These are phyloP conservation scores for Crambe crambe DNA, from an alignment of 37 sponge, comb jelly and placozoan genomes.

Conservation along the genomic window DNA sequence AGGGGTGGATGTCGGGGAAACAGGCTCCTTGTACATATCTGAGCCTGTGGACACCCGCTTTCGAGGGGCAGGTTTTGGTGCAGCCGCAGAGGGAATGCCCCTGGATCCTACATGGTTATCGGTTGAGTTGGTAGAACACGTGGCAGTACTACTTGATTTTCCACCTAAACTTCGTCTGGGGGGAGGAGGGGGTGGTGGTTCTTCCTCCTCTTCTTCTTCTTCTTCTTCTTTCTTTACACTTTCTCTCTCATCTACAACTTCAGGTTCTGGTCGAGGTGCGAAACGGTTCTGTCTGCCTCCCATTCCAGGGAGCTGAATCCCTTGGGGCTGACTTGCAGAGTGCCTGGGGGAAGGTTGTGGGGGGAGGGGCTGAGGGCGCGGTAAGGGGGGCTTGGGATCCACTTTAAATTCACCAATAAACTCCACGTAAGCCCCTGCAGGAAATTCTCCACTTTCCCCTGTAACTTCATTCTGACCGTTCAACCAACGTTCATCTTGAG, in stretches of 20 bases:
- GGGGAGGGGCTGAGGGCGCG: background rate
- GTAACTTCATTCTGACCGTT: conserved; percentile 55
- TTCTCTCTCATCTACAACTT: background rate
- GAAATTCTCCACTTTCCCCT: conserved; percentile 67
- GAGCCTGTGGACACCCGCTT: background rate
- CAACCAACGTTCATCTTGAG: conserved; percentile 61
- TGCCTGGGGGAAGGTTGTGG: conserved; percentile 1
- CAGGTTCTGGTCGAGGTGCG: background rate
- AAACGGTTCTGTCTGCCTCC: background rate
- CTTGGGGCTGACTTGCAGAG: background rate
- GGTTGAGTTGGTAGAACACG: no score
- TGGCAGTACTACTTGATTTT: no score
- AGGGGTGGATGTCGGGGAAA: background rate
- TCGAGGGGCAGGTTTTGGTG: background rate
- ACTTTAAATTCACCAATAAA: conserved; percentile 11
- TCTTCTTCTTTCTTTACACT: background rate
- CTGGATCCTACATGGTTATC: background rate
- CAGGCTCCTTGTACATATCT: background rate
- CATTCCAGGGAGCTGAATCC: background rate
- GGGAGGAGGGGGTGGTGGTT: conserved; percentile 71
- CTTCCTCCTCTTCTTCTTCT: conserved; percentile 1
- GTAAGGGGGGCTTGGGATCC: conserved; percentile 6
- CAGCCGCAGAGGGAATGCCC: background rate
- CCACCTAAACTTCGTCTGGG: background rate
- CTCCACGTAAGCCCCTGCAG: conserved; percentile 58